Evolutionary conservation across 2,797 vertebrate species (phyloP).

Genomic region (Spatula clypeata): DNA sequence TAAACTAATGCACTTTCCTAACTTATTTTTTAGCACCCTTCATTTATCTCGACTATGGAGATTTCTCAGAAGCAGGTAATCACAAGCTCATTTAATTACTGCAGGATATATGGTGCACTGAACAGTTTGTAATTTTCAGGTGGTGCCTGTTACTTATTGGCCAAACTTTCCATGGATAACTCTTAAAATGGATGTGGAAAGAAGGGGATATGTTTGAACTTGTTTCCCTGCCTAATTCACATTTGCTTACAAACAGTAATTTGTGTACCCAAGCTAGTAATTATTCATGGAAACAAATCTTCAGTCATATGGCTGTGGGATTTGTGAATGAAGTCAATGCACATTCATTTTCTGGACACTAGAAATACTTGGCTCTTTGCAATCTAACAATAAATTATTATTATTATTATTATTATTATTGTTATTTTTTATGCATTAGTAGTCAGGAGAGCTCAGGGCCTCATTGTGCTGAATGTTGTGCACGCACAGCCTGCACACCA

Average conservation of each 20-base stretch:
- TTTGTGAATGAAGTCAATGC: constrained; percentile 27
- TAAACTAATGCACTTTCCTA: neutral
- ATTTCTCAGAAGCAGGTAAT: constrained; percentile 96
- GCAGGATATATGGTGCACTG: neutral
- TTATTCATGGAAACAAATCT: constrained; percentile 12
- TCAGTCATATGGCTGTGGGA: constrained; percentile 1
- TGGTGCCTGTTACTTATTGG: neutral
- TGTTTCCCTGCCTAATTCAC: constrained; percentile 23
- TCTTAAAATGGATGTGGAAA: neutral
- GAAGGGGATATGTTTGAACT: neutral
- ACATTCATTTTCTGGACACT: neutral
- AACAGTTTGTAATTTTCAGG: neutral
- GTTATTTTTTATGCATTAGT: constrained; percentile 32
- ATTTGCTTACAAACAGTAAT: constrained; percentile 14
- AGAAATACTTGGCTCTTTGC: constrained; percentile 31
- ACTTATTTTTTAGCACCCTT: constrained; percentile 87
- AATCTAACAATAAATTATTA: constrained; percentile 28
- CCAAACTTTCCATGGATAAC: neutral
- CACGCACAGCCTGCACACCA: neutral
- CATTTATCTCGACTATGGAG: constrained; percentile 91
- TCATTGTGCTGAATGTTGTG: neutral
- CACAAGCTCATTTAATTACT: neutral
- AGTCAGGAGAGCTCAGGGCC: constrained; percentile 30
- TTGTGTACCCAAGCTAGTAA: constrained; percentile 31
- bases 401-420: constrained; percentile 2